Evolutionary conservation across 2,113 vertebrate genomes (phyloP), one percentile per base, ranked within the genome.

Genomic region (Albula glossodonta): DNA sequence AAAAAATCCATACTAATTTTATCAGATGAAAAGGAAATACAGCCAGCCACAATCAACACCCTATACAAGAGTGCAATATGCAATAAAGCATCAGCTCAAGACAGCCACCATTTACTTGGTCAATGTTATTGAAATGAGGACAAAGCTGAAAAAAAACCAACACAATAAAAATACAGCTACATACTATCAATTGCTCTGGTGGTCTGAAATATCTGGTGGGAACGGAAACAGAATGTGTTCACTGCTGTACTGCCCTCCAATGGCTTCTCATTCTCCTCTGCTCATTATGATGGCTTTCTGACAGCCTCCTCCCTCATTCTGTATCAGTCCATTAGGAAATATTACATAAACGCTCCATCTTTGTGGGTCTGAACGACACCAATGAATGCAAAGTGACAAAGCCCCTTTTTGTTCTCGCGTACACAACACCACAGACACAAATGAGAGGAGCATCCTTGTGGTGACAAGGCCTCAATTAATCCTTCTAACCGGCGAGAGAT

Each of bases 401-500:
- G 80, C 22, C 17, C n/a, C 7, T 80, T 10, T 22, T 53, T 25
- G 22, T 53, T 12, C 22, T 22, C 17, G 12, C 4, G 19, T 31
- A 8, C n/a, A n/a, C 52, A 25, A 19, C 12, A 17, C 31, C 52
- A n/a, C 52, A 53, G 51, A 19, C 80, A 81, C 48, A 50, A n/a
- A 80, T 8, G 79, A 53, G 52, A 52, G 25, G 80, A 51, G 49
- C 22, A 81, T 56, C 51, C 51, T 31, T 11, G 80, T 25, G 80
- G 80, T 53, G 51, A 51, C 51, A 81, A 81, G 80, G 80, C 22
- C 51, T 11, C 51, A 52, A 31, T 81, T 81, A 56, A 81, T 48
- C 78, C 78, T 4, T 12, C 22, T 7, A 53, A 5, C 51, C 4
- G 51, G 80, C 25, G n/a, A 81, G 80, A 31, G 51, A 31, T 11